Evolutionary conservation across 1,140 invertebrate genomes (phyloP).

Genomic region (Trichomalopsis sarcophagae): DNA sequence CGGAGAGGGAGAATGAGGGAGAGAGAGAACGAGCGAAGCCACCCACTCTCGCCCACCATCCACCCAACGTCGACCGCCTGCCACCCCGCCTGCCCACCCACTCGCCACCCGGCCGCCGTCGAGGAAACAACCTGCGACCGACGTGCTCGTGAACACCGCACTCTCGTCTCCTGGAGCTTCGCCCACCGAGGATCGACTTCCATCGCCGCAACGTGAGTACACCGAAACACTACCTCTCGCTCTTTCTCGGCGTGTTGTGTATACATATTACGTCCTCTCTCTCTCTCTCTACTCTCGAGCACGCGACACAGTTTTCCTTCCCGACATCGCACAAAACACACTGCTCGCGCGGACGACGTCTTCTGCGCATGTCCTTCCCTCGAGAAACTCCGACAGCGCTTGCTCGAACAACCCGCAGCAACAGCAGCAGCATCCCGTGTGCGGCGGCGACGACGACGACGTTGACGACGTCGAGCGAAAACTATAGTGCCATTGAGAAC

Average conservation of each 20-base stretch:
- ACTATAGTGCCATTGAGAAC: conserved; percentile 24
- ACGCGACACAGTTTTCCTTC: background rate
- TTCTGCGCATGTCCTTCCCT: background rate
- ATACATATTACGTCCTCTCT: background rate
- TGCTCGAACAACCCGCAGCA: background rate
- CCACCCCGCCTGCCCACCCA: conserved; percentile 75
- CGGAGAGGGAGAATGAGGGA: conserved; percentile 13
- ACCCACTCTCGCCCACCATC: conserved; percentile 63
- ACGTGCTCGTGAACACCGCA: conserved; percentile 19
- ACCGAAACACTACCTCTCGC: background rate
- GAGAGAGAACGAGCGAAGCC: conserved; percentile 50
- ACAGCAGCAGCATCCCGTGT: background rate
- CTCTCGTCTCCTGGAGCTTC: background rate
- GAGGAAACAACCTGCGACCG: conserved; percentile 74
- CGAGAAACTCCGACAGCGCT: no score
- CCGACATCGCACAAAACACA: background rate
- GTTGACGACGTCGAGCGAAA: background rate
- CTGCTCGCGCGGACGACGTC: background rate
- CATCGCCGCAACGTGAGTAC: conserved; percentile 27
- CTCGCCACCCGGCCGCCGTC: conserved; percentile 74
- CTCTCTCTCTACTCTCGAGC: no score
- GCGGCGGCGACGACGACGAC: background rate
- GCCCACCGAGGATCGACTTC: background rate
- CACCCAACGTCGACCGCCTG: conserved; percentile 61
- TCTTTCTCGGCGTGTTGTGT: background rate